Percentiles rank a stretch among this genome's conserved stretches.
phyloP scores from a whole-genome alignment of 1,140 invertebrate genomes.

The Macrocentrus cingulum region DNA sequence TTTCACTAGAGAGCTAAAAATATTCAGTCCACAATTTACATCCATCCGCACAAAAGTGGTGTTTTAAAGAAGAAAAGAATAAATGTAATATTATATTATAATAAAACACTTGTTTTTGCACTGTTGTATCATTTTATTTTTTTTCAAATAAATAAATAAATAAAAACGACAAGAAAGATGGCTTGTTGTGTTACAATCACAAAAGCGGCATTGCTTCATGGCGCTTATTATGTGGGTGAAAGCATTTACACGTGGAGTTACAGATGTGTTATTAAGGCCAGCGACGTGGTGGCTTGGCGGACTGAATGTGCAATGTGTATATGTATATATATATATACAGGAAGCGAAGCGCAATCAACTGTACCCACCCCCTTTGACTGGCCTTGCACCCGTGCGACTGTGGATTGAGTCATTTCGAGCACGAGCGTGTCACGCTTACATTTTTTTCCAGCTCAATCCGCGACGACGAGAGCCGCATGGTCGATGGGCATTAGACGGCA shows the following conservation, averaged over 20 bases:
- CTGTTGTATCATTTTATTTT: too few relatives aligned
- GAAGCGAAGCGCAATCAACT: constrained; percentile 25
- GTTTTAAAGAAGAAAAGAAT: too few relatives aligned
- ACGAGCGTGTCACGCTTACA: constrained; percentile 27
- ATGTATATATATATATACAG: neutral
- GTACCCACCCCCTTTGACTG: constrained; percentile 7
- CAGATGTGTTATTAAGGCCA: neutral
- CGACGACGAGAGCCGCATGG: neutral
- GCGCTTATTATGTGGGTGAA: neutral
- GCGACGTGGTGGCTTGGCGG: neutral
- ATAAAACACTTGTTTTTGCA: too few relatives aligned
- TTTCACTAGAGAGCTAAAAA: too few relatives aligned
- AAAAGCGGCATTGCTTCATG: neutral
- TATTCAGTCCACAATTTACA: too few relatives aligned
- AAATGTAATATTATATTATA: too few relatives aligned
- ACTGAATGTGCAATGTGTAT: neutral
- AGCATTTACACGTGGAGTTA: neutral
- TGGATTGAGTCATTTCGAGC: constrained; percentile 29
- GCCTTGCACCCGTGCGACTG: neutral
- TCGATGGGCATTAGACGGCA: neutral
- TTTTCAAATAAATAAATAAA: too few relatives aligned
- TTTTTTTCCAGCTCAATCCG: constrained; percentile 23
- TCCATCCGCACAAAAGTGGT: too few relatives aligned
- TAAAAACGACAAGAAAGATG: too few relatives aligned
- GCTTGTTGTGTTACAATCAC: too few relatives aligned